Conservation (phyloP, 2,888 invertebrate genomes). For the Miltochrista miniata region DNA sequence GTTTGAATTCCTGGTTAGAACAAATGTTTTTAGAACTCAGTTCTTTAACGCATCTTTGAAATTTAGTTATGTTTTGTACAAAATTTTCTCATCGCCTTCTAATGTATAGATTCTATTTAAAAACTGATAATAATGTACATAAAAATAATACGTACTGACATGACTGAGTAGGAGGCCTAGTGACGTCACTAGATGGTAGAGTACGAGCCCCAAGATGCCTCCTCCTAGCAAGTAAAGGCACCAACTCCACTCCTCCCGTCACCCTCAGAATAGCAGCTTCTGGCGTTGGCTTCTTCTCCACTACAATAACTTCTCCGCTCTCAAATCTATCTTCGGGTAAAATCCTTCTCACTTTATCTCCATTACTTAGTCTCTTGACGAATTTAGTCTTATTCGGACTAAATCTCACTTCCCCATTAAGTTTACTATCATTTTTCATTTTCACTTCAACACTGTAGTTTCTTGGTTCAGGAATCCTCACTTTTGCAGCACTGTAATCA, state of each 20-base stretch:
- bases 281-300: slow-evolving; percentile 66
- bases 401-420: slow-evolving; percentile 39
- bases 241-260: slow-evolving; percentile 89
- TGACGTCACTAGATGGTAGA: slow-evolving; percentile 75
- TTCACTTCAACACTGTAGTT: slow-evolving; percentile 34
- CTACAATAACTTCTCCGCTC: slow-evolving; percentile 22
- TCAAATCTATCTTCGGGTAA: slow-evolving; percentile 52
- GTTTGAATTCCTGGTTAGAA: too few relatives aligned
- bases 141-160: too few relatives aligned
- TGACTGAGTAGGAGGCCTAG: slow-evolving; percentile 69
- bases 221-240: slow-evolving; percentile 88
- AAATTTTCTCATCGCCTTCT: slow-evolving; percentile 73
- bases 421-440: slow-evolving; percentile 28
- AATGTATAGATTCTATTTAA: too few relatives aligned
- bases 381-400: slow-evolving; percentile 62
- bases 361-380: slow-evolving; percentile 63
- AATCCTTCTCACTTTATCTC: slow-evolving; percentile 54
- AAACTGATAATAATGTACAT: too few relatives aligned
- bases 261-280: slow-evolving; percentile 67
- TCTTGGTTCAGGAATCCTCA: slow-evolving; percentile 28
- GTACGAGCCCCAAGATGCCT: slow-evolving; percentile 79
- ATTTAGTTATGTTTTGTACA: not conserved
- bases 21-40: too few relatives aligned
- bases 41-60: too few relatives aligned
- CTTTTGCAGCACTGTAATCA: slow-evolving; percentile 40